These are phyloP conservation scores for Porphyrio hochstetteri DNA, from an alignment of 2,113 vertebrate species.

Conservation along the genomic window DNA sequence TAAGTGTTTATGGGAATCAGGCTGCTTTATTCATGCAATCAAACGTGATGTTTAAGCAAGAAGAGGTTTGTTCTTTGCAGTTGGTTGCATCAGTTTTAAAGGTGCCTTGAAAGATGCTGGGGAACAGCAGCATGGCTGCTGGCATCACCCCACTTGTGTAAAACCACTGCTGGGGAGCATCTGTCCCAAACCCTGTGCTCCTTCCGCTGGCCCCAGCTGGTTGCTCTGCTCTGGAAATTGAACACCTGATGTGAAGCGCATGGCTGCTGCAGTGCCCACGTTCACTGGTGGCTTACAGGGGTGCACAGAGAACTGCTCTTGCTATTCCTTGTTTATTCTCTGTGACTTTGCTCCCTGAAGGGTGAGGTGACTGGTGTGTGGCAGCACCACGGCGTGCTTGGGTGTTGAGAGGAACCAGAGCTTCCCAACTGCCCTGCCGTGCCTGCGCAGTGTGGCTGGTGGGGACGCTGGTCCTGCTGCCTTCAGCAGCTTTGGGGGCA, in stretches of 20 bases:
- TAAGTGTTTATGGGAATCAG: background rate
- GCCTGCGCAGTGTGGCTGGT: rapidly evolving
- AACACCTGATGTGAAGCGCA: too few species aligned
- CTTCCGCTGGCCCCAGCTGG: background rate
- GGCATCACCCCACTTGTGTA: background rate
- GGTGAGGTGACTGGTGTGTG: rapidly evolving
- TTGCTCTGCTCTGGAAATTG: background rate
- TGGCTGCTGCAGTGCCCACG: too few species aligned
- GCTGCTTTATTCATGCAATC: background rate
- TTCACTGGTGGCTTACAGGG: background rate
- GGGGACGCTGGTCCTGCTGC: background rate
- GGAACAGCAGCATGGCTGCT: background rate
- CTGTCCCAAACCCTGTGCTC: background rate
- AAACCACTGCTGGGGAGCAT: background rate
- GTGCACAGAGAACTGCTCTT: background rate
- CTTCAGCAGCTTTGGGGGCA: background rate
- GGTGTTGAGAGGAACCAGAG: background rate
- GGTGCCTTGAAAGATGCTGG: background rate
- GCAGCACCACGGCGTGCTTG: rapidly evolving
- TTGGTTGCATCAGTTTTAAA: background rate
- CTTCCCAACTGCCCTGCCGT: background rate
- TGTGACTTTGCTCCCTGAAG: background rate
- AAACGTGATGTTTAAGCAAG: background rate
- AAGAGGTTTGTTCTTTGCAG: background rate
- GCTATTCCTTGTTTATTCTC: background rate